Evolutionary conservation across 2,797 vertebrate species (phyloP).

Genomic region (Remorina albescens): DNA sequence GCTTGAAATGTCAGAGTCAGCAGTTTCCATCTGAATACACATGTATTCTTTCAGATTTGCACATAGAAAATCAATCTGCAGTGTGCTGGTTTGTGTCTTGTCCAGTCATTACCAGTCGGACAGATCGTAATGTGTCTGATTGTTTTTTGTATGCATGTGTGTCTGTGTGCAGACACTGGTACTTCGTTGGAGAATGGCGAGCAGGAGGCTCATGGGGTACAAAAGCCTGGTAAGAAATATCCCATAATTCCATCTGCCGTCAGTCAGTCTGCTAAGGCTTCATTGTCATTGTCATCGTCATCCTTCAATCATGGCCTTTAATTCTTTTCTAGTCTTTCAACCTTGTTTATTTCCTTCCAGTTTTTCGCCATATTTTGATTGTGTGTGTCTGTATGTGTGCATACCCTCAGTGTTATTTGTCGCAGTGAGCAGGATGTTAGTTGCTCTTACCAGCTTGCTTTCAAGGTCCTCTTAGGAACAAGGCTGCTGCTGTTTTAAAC

Average conservation of each 20-base stretch:
- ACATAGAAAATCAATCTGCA: background rate
- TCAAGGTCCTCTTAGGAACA: conserved; percentile 1
- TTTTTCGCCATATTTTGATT: conserved; percentile 8
- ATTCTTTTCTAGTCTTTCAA: conserved; percentile 21
- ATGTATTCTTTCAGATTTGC: conserved; percentile 2
- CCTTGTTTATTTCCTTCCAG: conserved; percentile 33
- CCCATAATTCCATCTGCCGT: conserved; percentile 48
- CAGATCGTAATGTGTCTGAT: conserved; percentile 55
- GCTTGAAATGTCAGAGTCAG: background rate
- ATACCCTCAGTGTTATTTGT: background rate
- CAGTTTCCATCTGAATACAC: conserved; percentile 5
- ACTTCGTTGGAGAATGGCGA: conserved; percentile 89
- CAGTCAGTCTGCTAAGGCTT: conserved; percentile 21
- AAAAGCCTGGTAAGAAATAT: conserved; percentile 86
- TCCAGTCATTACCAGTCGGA: conserved; percentile 18
- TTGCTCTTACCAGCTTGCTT: conserved; percentile 25
- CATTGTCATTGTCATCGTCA: conserved; percentile 31
- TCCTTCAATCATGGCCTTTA: conserved; percentile 25
- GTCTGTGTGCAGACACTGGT: conserved; percentile 69
- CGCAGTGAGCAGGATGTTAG: conserved; percentile 16
- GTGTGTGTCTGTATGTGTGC: conserved; percentile 1
- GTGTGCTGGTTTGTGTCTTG: conserved; percentile 26
- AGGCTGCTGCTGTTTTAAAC: conserved; percentile 4
- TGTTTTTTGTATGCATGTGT: conserved; percentile 49
- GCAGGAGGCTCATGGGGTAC: conserved; percentile 84